A percentile compares a stretch with the other conserved stretches of the same genome.
phyloP scores from a whole-genome alignment of 2,113 vertebrate species.

The Naja naja region DNA sequence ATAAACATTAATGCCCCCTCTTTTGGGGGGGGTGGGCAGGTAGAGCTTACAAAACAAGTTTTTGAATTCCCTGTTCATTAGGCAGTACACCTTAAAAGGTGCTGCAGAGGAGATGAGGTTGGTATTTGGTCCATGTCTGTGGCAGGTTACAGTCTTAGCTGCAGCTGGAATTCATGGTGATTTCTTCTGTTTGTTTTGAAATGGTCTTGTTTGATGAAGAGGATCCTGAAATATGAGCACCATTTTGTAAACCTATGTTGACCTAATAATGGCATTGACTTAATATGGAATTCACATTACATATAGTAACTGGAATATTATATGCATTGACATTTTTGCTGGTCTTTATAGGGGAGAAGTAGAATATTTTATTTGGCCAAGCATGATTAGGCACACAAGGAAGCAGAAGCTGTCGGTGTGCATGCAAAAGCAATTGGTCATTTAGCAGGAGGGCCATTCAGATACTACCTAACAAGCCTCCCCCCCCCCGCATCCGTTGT shows the following conservation, averaged over 20 bases:
- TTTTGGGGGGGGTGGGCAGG: neutral
- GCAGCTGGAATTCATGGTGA: neutral
- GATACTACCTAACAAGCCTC: neutral
- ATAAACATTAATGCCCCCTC: neutral
- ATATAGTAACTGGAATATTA: neutral
- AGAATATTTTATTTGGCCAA: neutral
- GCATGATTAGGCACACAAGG: no score
- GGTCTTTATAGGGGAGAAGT: neutral
- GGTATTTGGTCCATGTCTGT: neutral
- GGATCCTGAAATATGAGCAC: neutral
- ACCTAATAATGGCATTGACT: neutral
- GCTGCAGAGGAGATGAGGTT: neutral
- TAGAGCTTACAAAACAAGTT: neutral
- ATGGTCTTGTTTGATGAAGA: neutral
- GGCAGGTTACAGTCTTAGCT: neutral
- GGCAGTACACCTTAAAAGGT: neutral
- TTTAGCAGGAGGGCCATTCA: neutral
- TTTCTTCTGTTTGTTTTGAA: neutral
- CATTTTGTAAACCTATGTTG: neutral
- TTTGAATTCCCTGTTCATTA: neutral
- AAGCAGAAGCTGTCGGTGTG: neutral
- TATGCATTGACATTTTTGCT: neutral
- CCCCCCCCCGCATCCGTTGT: neutral
- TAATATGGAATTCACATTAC: neutral
- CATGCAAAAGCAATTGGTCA: neutral